Conservation (phyloP, 1,140 invertebrate species). For the Magallana gigas region DNA sequence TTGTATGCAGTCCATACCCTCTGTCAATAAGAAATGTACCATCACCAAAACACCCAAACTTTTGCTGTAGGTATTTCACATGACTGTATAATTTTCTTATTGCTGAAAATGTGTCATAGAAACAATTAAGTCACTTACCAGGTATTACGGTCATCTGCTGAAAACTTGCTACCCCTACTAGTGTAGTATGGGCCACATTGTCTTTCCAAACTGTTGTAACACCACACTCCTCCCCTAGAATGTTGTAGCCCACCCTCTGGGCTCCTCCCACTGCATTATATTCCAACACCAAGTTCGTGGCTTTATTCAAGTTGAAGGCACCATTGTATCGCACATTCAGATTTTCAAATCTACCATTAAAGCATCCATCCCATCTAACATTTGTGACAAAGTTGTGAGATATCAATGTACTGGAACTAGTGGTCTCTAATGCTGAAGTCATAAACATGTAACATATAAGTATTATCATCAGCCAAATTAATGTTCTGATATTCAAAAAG, state of each 20-base stretch:
- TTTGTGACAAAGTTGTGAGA: conserved; percentile 67
- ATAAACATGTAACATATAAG: not conserved
- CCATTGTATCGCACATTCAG: conserved; percentile 65
- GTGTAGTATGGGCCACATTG: conserved; percentile 61
- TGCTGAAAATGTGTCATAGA: no score
- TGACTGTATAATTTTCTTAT: not conserved
- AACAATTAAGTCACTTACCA: not conserved
- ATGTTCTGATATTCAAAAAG: no score
- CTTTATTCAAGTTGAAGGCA: conserved; percentile 64
- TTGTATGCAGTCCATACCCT: conserved; percentile 48
- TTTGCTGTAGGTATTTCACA: not conserved
- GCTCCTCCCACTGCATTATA: conserved; percentile 71
- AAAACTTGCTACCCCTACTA: conserved; percentile 44
- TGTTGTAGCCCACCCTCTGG: conserved; percentile 66
- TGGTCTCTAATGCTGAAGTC: conserved; percentile 61
- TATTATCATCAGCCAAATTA: no score
- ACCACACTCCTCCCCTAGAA: conserved; percentile 65
- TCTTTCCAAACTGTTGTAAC: conserved; percentile 42
- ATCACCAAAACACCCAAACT: not conserved
- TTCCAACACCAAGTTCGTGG: conserved; percentile 58
- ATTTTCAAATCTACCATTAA: conserved; percentile 61
- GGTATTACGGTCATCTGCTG: not conserved
- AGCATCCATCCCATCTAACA: conserved; percentile 65
- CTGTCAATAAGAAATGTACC: not conserved
- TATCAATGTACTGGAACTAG: conserved; percentile 52